A percentile compares a stretch with the other conserved stretches of the same genome.
phyloP scores from a whole-genome alignment of 2,888 invertebrate genomes.

The Allolobophora icterica region DNA sequence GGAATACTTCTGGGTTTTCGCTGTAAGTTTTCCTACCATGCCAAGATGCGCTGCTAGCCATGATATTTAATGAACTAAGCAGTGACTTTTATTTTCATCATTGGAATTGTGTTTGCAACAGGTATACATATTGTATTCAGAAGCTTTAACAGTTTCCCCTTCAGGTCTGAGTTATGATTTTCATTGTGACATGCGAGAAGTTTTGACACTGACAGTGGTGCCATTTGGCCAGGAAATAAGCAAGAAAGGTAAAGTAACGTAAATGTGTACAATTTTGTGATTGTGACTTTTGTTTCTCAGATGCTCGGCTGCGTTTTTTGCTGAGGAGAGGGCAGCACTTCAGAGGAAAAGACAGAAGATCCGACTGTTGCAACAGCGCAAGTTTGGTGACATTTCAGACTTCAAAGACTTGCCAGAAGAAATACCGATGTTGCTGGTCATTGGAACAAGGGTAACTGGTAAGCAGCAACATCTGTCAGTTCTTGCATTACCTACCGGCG shows the following conservation, averaged over 20 bases:
- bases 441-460: slow-evolving; percentile 83
- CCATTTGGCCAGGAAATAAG: not conserved
- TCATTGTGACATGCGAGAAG: not conserved
- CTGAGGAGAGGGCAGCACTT: slow-evolving; percentile 88
- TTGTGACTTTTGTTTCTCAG: slow-evolving; percentile 49
- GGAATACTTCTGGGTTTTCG: not conserved
- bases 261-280: not conserved
- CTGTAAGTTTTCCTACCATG: not conserved
- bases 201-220: not conserved
- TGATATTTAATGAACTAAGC: not conserved
- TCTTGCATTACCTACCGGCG: not conserved
- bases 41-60: not conserved
- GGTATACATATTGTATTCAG: not conserved
- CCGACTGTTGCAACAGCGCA: slow-evolving; percentile 88
- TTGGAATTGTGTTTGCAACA: not conserved
- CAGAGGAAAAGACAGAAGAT: slow-evolving; percentile 90
- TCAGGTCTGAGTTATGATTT: not conserved
- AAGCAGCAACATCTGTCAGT: slow-evolving; percentile 34
- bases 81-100: not conserved
- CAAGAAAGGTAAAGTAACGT: not conserved
- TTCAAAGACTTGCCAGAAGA: slow-evolving; percentile 89
- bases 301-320: slow-evolving; percentile 80
- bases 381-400: slow-evolving; percentile 72
- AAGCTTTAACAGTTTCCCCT: not conserved
- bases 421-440: slow-evolving; percentile 90